Conservation (phyloP, 2,113 vertebrate genomes). For the Cygnus atratus region DNA sequence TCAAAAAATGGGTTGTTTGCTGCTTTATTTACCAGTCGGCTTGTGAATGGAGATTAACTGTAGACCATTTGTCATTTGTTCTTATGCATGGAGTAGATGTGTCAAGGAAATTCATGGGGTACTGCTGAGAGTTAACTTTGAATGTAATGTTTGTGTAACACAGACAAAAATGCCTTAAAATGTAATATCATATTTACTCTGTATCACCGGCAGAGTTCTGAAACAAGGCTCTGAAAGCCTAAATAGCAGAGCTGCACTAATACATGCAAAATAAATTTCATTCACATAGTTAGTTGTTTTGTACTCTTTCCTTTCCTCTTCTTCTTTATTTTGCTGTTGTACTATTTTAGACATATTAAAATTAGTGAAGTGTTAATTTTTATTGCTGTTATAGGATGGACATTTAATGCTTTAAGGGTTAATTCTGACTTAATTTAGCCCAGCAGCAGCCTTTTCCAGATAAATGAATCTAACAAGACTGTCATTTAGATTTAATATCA, state of each 20-base stretch:
- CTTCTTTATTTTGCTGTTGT: not conserved
- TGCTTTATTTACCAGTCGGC: not conserved
- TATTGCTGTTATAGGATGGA: not conserved
- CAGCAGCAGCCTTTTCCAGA: not conserved
- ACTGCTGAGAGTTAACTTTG: not conserved
- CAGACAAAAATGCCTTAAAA: not conserved
- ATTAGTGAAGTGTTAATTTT: not conserved
- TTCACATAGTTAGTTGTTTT: not conserved
- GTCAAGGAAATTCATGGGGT: not conserved
- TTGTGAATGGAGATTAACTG: not conserved
- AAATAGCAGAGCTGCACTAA: not conserved
- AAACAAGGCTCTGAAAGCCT: not conserved
- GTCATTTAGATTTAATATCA: not conserved
- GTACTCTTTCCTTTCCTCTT: not conserved
- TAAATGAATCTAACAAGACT: not conserved
- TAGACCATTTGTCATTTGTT: not conserved
- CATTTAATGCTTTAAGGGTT: not conserved
- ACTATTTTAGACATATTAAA: not conserved
- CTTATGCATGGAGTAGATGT: not conserved
- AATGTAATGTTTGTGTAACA: not conserved
- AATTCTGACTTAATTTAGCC: not conserved
- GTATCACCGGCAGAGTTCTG: not conserved
- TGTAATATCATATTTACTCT: not conserved
- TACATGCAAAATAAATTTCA: not conserved
- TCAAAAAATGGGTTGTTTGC: fast-evolving